Evolutionary conservation across 2,888 invertebrate species (phyloP).

Genomic region (Chydorus sphaericus): DNA sequence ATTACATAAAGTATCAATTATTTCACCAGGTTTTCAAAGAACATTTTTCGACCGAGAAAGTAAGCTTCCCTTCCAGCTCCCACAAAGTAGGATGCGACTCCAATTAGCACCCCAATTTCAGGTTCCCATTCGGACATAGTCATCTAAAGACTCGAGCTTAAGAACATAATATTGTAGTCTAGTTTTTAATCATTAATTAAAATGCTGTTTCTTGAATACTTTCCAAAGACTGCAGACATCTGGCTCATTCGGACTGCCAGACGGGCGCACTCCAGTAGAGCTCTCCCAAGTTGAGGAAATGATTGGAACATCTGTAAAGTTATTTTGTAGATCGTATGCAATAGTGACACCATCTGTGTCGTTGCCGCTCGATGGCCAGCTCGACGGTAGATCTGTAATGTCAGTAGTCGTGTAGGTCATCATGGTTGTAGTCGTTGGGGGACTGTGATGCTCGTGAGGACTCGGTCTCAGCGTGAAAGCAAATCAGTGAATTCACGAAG

Average conservation of each 20-base stretch:
- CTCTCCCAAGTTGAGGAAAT: too few relatives aligned
- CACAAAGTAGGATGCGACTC: slow-evolving; percentile 67
- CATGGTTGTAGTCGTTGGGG: background rate
- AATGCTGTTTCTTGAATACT: too few relatives aligned
- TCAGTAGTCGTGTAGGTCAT: background rate
- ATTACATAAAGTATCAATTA: background rate
- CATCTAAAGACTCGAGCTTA: slow-evolving; percentile 28
- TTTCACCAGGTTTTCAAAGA: slow-evolving; percentile 79
- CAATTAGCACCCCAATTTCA: slow-evolving; percentile 63
- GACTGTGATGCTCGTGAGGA: slow-evolving; percentile 31
- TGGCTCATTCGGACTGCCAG: too few relatives aligned
- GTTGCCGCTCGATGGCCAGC: background rate
- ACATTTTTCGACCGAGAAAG: slow-evolving; percentile 85
- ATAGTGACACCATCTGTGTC: too few relatives aligned
- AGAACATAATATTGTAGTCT: too few relatives aligned
- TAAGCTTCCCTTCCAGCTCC: slow-evolving; percentile 74
- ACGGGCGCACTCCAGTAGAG: too few relatives aligned
- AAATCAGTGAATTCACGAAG: slow-evolving; percentile 71
- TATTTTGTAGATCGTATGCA: too few relatives aligned
- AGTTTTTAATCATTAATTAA: too few relatives aligned
- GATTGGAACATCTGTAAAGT: too few relatives aligned
- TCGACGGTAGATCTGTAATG: background rate
- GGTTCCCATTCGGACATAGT: slow-evolving; percentile 56
- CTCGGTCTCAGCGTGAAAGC: slow-evolving; percentile 82
- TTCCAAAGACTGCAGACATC: too few relatives aligned